Base-by-base conservation (phyloP, 2,113 vertebrate genomes). In the Elephas maximus region DNA sequence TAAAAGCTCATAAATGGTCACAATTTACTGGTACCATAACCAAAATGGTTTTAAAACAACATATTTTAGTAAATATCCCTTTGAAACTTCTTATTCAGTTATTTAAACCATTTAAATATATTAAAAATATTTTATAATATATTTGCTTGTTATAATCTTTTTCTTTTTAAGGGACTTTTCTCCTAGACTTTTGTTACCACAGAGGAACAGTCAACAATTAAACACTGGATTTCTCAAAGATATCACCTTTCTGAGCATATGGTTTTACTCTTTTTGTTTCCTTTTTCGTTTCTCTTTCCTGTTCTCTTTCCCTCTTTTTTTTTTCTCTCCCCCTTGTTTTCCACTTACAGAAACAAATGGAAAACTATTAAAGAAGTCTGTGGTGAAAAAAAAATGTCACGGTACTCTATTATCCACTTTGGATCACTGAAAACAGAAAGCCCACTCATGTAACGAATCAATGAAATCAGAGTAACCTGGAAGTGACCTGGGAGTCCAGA, bases 31-130 rank as follows among this genome's bases (percentile, higher is more conserved):
- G 21, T 10, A 96, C 71, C 24, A 85, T 86, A 95, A 93, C 33
- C 90, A 92, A 97, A 95, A 33, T 80, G 20, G 20, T 89, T 88
- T 96, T 81, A 26, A 87, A 93, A 67, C 30, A 94, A 92, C 77
- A 86, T 69, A 26, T 71, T 76, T 93, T 85, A 44, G 0, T 53
- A 63, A 84, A 90, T 93, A 79, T 18, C 7, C 82, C 30, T 91
- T 45, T 91, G 62, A 14, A 96, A 91, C 6, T 57, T 71, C 14
- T 21, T 9, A 37, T 33, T 28, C 37, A 37, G 37, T 37, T 37
- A 37, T 37, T 37, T 37, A 37, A 37, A 37, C 37, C 37, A 37
- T 37, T 37, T 37, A 37, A 37, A 37, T 37, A 37, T 37, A 37
- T 37, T 37, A 37, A 17, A 51, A 5, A 5, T 0, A 94, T 96